phyloP scores from a whole-genome alignment of 2,888 invertebrate genomes.

The Drosophila histrio region DNA sequence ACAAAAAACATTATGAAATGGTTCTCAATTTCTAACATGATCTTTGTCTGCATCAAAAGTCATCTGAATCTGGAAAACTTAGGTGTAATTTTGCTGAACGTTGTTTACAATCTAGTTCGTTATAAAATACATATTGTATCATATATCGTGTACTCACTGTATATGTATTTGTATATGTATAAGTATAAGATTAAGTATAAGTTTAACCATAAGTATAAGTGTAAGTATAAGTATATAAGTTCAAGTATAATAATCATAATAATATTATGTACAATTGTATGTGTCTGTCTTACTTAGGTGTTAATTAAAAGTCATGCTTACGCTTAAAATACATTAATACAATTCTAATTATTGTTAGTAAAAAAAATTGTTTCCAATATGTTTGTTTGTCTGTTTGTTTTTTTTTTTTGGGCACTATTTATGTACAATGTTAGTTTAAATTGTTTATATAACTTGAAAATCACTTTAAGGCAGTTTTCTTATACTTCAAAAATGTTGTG shows the following conservation, averaged over 20 bases:
- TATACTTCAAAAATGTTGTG: slow-evolving; percentile 57
- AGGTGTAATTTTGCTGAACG: slow-evolving; percentile 70
- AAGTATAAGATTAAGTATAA: slow-evolving; percentile 17
- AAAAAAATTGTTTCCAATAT: slow-evolving; percentile 60
- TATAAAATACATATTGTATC: slow-evolving; percentile 40
- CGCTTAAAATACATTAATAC: slow-evolving; percentile 58
- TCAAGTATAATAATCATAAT: slow-evolving; percentile 43
- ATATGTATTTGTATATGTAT: slow-evolving; percentile 39
- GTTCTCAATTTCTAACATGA: slow-evolving; percentile 38
- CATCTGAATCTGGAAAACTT: slow-evolving; percentile 77
- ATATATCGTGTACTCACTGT: slow-evolving; percentile 28
- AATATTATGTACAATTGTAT: slow-evolving; percentile 53
- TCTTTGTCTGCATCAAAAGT: slow-evolving; percentile 63
- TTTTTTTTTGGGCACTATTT: slow-evolving; percentile 54
- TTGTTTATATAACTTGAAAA: slow-evolving; percentile 64
- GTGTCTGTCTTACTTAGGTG: slow-evolving; percentile 32
- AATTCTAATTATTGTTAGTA: slow-evolving; percentile 61
- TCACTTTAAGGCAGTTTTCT: slow-evolving; percentile 79
- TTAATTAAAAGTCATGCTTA: slow-evolving; percentile 71
- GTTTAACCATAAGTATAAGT: slow-evolving; percentile 13
- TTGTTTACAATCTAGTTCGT: slow-evolving; percentile 35
- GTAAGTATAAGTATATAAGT: slow-evolving; percentile 24
- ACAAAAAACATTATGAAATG: slow-evolving; percentile 29
- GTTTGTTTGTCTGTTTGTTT: slow-evolving; percentile 1
- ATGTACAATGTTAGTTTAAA: slow-evolving; percentile 59